These are phyloP conservation scores for Pogoniulus pusillus DNA, from an alignment of 2,797 vertebrate genomes.

Conservation along the genomic window DNA sequence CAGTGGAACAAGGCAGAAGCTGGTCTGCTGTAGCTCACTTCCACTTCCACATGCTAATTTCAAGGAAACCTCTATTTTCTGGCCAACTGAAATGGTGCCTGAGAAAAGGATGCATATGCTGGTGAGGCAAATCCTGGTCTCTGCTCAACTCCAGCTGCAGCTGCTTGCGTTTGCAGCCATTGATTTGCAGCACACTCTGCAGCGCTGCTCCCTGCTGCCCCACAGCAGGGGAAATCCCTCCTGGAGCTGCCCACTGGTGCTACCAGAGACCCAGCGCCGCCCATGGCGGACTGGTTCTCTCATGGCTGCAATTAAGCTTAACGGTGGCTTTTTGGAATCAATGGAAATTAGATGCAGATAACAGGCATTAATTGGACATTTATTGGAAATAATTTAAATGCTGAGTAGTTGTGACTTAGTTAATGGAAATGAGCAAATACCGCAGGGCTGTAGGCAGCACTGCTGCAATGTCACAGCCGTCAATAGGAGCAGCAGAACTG, in stretches of 20 bases:
- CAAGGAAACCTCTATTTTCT: not conserved
- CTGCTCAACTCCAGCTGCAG: slow-evolving; percentile 5
- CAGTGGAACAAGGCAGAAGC: not conserved
- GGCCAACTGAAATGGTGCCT: not conserved
- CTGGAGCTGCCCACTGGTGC: not conserved
- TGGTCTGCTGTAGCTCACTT: not conserved
- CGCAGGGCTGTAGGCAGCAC: not conserved
- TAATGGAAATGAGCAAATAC: slow-evolving; percentile 55
- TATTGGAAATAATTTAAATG: slow-evolving; percentile 59
- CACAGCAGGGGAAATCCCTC: not conserved
- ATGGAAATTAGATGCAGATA: slow-evolving; percentile 59
- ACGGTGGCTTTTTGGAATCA: slow-evolving; percentile 49
- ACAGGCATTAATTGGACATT: slow-evolving; percentile 12
- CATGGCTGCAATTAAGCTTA: slow-evolving; percentile 11
- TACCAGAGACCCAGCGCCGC: not conserved
- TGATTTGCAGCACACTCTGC: not conserved
- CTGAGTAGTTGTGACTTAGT: not conserved
- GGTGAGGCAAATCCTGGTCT: not conserved
- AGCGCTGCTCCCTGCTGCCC: slow-evolving; percentile 26
- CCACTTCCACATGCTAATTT: not conserved
- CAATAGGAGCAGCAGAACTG: slow-evolving; percentile 56
- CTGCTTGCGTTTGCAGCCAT: slow-evolving; percentile 16
- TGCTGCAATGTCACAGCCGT: slow-evolving; percentile 43
- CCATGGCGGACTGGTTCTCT: slow-evolving; percentile 23
- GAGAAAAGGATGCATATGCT: not conserved